Percentiles rank a stretch among this genome's conserved stretches.
Conservation (phyloP, 1,140 invertebrate genomes). For the Drosophila pectinifera region DNA sequence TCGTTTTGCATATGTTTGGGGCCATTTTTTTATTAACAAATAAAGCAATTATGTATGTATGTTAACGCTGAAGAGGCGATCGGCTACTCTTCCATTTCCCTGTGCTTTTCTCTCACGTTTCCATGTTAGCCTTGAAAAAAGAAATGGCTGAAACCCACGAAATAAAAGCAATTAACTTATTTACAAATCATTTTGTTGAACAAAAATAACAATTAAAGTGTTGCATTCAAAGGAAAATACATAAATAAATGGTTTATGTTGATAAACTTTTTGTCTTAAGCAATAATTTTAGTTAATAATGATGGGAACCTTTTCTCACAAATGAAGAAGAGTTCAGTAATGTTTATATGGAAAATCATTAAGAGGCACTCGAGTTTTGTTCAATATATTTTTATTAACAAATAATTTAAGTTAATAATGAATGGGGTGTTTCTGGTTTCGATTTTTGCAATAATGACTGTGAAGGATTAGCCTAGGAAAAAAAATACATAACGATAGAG, state of each 20-base stretch:
- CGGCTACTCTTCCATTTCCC: conserved; percentile 16
- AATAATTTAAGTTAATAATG: conserved; percentile 61
- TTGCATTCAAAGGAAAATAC: neutral
- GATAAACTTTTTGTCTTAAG: neutral
- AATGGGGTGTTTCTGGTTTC: conserved; percentile 11
- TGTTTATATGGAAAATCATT: neutral
- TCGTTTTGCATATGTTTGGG: conserved; percentile 37
- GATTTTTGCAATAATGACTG: conserved; percentile 52
- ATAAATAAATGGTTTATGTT: neutral
- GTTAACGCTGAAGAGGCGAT: conserved; percentile 26
- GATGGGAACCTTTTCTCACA: neutral
- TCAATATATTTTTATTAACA: conserved; percentile 57
- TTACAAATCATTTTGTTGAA: neutral
- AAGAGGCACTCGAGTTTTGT: conserved; percentile 1
- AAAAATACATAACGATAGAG: conserved; percentile 55
- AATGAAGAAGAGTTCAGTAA: neutral
- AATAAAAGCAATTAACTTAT: conserved; percentile 4
- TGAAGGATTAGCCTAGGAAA: conserved; percentile 68
- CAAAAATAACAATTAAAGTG: neutral
- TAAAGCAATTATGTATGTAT: conserved; percentile 22
- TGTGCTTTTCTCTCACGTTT: conserved; percentile 2
- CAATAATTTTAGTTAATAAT: conserved; percentile 4
- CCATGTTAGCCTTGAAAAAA: conserved; percentile 22
- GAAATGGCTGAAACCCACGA: conserved; percentile 2
- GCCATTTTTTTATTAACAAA: conserved; percentile 56